Conservation (phyloP, 2,888 invertebrate species). For the Erebia epiphron region DNA sequence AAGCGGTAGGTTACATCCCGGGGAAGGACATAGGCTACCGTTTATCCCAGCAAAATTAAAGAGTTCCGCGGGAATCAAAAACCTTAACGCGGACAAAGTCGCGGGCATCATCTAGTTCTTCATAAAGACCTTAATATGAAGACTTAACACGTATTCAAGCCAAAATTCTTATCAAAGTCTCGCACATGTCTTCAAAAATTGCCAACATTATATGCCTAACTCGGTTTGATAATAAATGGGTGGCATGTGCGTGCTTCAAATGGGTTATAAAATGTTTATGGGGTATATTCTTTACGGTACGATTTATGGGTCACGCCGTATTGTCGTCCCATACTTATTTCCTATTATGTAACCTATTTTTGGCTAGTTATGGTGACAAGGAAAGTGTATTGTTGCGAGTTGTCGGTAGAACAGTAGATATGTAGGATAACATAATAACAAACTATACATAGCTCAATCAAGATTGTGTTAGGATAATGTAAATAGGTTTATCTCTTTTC, state of each 20-base stretch:
- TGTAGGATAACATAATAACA: not conserved
- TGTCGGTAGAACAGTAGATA: not conserved
- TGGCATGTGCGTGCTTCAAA: conserved; percentile 53
- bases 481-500: too few relatives aligned
- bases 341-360: conserved; percentile 43
- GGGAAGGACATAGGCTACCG: too few relatives aligned
- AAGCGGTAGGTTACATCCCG: too few relatives aligned
- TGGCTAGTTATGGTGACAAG: conserved; percentile 35
- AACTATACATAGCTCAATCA: too few relatives aligned
- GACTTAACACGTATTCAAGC: not conserved
- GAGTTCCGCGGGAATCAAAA: too few relatives aligned
- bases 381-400: conserved; percentile 20
- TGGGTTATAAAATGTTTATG: conserved; percentile 65
- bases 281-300: conserved; percentile 53
- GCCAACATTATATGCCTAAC: conserved; percentile 22
- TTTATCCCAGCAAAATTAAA: too few relatives aligned
- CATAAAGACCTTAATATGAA: not conserved
- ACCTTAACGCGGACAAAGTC: too few relatives aligned
- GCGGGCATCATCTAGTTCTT: too few relatives aligned
- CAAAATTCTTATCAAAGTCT: conserved; percentile 20
- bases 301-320: conserved; percentile 50
- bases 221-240: conserved; percentile 42
- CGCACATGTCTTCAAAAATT: conserved; percentile 22
- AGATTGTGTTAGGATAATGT: too few relatives aligned
- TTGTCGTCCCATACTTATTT: conserved; percentile 44